These are phyloP conservation scores for Actinia equina DNA, from an alignment of 64 coral and sea anemone species.

Conservation along the genomic window DNA sequence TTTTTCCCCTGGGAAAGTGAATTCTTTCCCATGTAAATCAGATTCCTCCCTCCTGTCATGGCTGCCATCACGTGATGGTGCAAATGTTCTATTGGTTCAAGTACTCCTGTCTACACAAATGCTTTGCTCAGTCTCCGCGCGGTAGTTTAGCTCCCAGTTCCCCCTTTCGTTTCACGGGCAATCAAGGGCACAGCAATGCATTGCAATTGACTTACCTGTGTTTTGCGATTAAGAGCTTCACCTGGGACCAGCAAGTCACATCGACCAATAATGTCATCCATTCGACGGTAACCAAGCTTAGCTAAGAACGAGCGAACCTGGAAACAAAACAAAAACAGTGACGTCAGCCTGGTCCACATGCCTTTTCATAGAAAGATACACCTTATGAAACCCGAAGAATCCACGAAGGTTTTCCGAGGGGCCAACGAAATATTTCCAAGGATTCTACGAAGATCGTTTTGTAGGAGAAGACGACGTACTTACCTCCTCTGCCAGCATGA, in stretches of 20 bases:
- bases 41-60: too few species aligned
- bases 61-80: too few species aligned
- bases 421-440: too few species aligned
- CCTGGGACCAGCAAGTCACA: slow-evolving; percentile 66
- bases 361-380: not conserved
- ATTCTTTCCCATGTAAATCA: too few species aligned
- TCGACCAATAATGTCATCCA: slow-evolving; percentile 80
- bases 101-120: too few species aligned
- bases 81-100: too few species aligned
- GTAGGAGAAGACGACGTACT: not conserved
- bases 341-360: not conserved
- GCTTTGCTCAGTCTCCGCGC: too few species aligned
- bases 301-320: slow-evolving; percentile 92
- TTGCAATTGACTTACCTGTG: slow-evolving; percentile 32
- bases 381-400: not conserved
- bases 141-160: too few species aligned
- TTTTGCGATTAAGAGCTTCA: slow-evolving; percentile 80
- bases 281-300: slow-evolving; percentile 66
- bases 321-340: not conserved
- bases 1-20: too few species aligned
- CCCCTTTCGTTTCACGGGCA: too few species aligned
- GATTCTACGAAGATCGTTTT: not conserved
- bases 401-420: too few species aligned
- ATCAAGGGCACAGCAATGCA: too few species aligned
- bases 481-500: slow-evolving; percentile 98